phyloP scores from a whole-genome alignment of 2,888 invertebrate species.

The Mythimna ferrago region DNA sequence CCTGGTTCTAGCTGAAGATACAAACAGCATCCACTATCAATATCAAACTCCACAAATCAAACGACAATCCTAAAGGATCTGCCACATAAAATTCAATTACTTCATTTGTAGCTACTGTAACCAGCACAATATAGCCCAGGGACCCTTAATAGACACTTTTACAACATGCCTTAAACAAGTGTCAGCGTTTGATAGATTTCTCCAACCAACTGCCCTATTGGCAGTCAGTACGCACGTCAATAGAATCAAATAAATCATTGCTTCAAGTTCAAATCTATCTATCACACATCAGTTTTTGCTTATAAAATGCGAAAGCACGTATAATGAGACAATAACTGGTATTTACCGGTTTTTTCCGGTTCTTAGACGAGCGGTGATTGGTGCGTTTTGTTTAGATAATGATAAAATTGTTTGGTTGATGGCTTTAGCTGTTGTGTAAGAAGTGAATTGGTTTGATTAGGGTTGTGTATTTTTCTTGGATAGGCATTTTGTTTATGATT shows the following conservation, averaged over 20 bases:
- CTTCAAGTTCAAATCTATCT: conserved; percentile 64
- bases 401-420: conserved; percentile 46
- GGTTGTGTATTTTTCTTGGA: conserved; percentile 22
- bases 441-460: conserved; percentile 56
- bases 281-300: conserved; percentile 64
- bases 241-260: conserved; percentile 66
- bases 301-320: conserved; percentile 66
- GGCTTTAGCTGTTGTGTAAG: conserved; percentile 35
- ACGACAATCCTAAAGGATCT: conserved; percentile 41
- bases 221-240: conserved; percentile 44
- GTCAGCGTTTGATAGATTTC: conserved; percentile 55
- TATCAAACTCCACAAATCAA: conserved; percentile 49
- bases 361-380: conserved; percentile 40
- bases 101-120: conserved; percentile 56
- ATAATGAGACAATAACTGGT: conserved; percentile 63
- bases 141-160: conserved; percentile 58
- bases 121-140: conserved; percentile 38
- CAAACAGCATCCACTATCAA: conserved; percentile 13
- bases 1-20: neutral
- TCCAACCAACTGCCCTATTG: conserved; percentile 48
- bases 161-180: conserved; percentile 51
- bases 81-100: conserved; percentile 58
- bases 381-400: conserved; percentile 57
- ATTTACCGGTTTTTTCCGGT: conserved; percentile 59
- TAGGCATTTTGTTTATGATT: conserved; percentile 10